Evolutionary conservation across 2,888 invertebrate species (phyloP), one percentile per base, ranked within the genome.

Genomic region (Andricus quercusramuli): DNA sequence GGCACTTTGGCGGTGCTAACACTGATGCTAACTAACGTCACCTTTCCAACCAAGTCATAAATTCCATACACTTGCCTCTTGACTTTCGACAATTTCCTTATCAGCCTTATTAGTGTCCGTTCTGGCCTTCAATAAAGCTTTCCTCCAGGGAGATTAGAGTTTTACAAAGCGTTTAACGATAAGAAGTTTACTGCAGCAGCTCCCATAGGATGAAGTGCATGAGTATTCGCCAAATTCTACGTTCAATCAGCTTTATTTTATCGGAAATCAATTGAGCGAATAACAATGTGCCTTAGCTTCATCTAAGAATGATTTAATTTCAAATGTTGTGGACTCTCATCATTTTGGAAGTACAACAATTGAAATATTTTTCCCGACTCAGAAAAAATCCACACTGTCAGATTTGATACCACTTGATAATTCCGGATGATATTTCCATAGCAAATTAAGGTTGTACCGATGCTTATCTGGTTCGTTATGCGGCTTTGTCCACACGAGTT

Each of bases 1-100:
- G 74, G 74, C 74, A 74, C 74, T 74, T 74, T 74, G 74, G 74
- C 74, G 74, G 74, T 74, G n/a, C 51, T 37, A 74, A 74, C 37
- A 56, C 51, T 74, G 37, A 37, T 37, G n/a, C 56, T 56, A 74
- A 74, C 74, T 74, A 56, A 51, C 22, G 74, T 74, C 74, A 74
- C 32, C 56, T 74, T 56, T 74, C 11, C 32, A 51, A 51, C 17
- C 29, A 25, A 51, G 47, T 47, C 4, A 70, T 70, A 70, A 74
- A 74, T 74, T 56, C 37, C 20, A 56, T 74, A 56, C 56, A 74
- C 32, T 74, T 74, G 74, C 74, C 74, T 59, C 74, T 32, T 29
- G 44, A 47, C 44, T 68, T 47, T 9, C 47, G 25, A 44, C 68
- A 51, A 70, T 70, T 70, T 59, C 56, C 51, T 74, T 59, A 59